These are phyloP conservation scores for Alentia gelatinosa DNA, from an alignment of 2,888 invertebrate genomes.

Conservation along the genomic window DNA sequence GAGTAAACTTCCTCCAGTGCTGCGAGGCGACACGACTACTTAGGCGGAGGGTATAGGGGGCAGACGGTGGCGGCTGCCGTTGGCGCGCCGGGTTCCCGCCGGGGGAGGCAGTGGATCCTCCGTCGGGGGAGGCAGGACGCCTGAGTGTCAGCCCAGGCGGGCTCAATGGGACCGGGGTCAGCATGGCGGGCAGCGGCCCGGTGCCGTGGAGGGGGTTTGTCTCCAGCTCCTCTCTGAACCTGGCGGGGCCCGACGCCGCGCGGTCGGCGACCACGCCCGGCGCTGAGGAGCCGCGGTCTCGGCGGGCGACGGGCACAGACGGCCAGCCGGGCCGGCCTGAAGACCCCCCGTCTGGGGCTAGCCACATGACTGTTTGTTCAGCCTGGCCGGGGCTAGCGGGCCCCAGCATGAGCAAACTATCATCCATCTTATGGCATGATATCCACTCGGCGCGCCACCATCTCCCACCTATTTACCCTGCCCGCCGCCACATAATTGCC, in stretches of 20 bases:
- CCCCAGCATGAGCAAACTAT: slow-evolving; percentile 25
- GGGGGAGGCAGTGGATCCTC: not conserved
- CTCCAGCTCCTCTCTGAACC: not conserved
- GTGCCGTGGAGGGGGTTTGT: not conserved
- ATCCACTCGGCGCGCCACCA: slow-evolving; percentile 23
- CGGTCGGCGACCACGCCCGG: not conserved
- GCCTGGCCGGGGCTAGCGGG: not conserved
- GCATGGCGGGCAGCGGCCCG: not conserved
- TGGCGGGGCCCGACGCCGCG: not conserved
- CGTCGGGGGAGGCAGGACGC: not conserved
- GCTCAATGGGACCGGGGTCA: not conserved
- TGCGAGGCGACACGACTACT: slow-evolving; percentile 33
- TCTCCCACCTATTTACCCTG: slow-evolving; percentile 40
- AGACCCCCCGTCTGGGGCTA: not conserved
- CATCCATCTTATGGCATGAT: slow-evolving; percentile 43
- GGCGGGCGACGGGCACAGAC: not conserved
- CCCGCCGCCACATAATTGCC: slow-evolving; percentile 38
- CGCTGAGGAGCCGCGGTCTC: not conserved
- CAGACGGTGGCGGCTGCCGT: not conserved
- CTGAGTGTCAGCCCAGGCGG: not conserved
- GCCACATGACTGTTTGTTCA: slow-evolving; percentile 9
- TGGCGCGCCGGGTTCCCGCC: not conserved
- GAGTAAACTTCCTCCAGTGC: slow-evolving; percentile 27
- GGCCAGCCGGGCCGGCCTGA: slow-evolving; percentile 13
- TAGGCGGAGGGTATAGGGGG: slow-evolving; percentile 3